Evolutionary conservation across 1,140 invertebrate species (phyloP).

Genomic region (Hesperophylax magnus): DNA sequence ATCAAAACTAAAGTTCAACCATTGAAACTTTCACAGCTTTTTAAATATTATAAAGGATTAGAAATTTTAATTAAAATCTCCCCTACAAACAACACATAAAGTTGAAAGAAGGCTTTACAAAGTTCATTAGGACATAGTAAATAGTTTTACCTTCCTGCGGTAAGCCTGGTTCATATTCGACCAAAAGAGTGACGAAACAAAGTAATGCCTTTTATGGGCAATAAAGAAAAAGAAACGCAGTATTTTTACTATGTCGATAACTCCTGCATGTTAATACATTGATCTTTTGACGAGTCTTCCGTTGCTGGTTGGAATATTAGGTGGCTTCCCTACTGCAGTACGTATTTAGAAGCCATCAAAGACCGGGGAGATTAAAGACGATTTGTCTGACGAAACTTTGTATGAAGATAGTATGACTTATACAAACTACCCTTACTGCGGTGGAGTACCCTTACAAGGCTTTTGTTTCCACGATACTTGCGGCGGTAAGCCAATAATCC

Average conservation of each 20-base stretch:
- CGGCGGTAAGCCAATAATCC: slow-evolving; percentile 29
- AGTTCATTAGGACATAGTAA: slow-evolving; percentile 36
- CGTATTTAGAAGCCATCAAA: slow-evolving; percentile 56
- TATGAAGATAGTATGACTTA: slow-evolving; percentile 1
- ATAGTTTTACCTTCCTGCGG: slow-evolving; percentile 9
- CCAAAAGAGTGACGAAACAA: not conserved
- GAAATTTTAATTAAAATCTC: slow-evolving; percentile 50
- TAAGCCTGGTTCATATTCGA: not conserved
- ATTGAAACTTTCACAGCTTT: no score
- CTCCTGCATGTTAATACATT: not conserved
- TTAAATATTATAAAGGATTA: not conserved
- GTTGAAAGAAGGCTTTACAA: slow-evolving; percentile 42
- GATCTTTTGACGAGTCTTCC: not conserved
- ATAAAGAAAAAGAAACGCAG: not conserved
- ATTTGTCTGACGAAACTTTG: slow-evolving; percentile 41
- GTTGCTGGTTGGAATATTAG: not conserved
- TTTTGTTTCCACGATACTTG: slow-evolving; percentile 44
- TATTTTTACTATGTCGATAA: not conserved
- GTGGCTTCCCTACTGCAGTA: not conserved
- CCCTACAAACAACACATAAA: slow-evolving; percentile 19
- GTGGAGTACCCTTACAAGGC: slow-evolving; percentile 41
- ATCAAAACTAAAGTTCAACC: no score
- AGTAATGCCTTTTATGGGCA: not conserved
- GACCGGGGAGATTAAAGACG: slow-evolving; percentile 53
- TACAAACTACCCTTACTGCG: slow-evolving; percentile 1